Evolutionary conservation across 2,797 vertebrate species (phyloP), one percentile per base, ranked within the genome.

Genomic region (Botia kubotai): DNA sequence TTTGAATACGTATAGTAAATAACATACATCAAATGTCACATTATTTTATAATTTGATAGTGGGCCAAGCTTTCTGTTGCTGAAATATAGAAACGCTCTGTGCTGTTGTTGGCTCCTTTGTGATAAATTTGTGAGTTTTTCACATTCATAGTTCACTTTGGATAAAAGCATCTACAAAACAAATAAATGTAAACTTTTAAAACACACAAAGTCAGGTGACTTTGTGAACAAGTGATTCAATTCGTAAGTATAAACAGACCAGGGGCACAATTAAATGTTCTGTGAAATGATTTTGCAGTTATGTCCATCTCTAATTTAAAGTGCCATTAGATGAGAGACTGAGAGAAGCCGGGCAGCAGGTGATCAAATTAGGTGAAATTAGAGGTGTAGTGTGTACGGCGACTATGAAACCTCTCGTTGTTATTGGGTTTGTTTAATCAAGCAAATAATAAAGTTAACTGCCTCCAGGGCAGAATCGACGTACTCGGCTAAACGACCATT

Each of bases 261-360:
- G 48, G 69, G 26, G 7, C 58, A 26, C 17, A 46, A 29, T 29
- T 29, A 29, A 29, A 33, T 33, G 33, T 33, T 46, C 10, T 46
- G 43, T 66, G 57, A 68, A 72, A 67, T 50, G 4, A 16, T 52
- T 75, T 50, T 70, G 17, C 6, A 58, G 3, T 66, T 66, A 50
- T 52, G 71, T 72, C 39, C n/a, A 63, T 58, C 23, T 3, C 7
- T 43, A 53, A 71, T 55, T 3, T 26, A 21, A 43, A 80, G 72
- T 19, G 46, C 46, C 4, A 63, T 72, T 17, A 39, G 21, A 73
- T 43, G 46, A 53, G 43, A 46, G 5, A 69, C 6, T 60, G 39
- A 65, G 23, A 53, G 26, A 46, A 80, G 55, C 19, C 69, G 75
- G 29, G 67, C 81, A 83, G 84, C 84, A 83, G 73, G 76, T 83